Evolutionary conservation across 2,888 invertebrate species (phyloP).

Genomic region (Dasysyrphus tricinctus): DNA sequence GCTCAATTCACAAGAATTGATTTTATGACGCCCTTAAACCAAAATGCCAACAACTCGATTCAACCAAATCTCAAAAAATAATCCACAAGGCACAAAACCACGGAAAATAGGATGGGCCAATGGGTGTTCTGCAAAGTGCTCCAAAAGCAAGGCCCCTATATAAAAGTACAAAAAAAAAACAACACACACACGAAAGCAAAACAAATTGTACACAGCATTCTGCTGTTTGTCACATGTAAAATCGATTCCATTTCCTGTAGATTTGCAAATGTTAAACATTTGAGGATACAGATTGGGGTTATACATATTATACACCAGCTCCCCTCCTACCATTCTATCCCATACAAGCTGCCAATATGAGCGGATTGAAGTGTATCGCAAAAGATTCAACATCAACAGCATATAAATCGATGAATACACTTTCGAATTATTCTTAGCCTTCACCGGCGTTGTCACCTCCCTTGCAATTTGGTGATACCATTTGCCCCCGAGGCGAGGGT

Average conservation of each 20-base stretch:
- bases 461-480: conserved; percentile 45
- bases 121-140: conserved; percentile 21
- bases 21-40: conserved; percentile 66
- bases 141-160: not conserved
- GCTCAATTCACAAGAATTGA: conserved; percentile 65
- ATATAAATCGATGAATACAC: conserved; percentile 69
- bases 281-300: conserved; percentile 65
- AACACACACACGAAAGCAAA: conserved; percentile 31
- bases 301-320: conserved; percentile 1
- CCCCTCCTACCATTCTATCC: not conserved
- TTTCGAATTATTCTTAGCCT: conserved; percentile 61
- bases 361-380: conserved; percentile 10
- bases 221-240: conserved; percentile 71
- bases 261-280: conserved; percentile 72
- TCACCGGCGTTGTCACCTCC: conserved; percentile 28
- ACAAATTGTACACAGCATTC: conserved; percentile 43
- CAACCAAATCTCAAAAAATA: conserved; percentile 45
- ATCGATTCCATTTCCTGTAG: conserved; percentile 71
- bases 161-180: not conserved
- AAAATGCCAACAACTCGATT: conserved; percentile 54
- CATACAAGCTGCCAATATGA: not conserved
- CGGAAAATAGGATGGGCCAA: conserved; percentile 11
- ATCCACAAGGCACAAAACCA: conserved; percentile 47
- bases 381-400: conserved; percentile 51
- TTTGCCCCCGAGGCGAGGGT: conserved; percentile 13